Evolutionary conservation across 2,797 vertebrate species (phyloP), one percentile per base, ranked within the genome.

Genomic region (Eleutherodactylus coqui): DNA sequence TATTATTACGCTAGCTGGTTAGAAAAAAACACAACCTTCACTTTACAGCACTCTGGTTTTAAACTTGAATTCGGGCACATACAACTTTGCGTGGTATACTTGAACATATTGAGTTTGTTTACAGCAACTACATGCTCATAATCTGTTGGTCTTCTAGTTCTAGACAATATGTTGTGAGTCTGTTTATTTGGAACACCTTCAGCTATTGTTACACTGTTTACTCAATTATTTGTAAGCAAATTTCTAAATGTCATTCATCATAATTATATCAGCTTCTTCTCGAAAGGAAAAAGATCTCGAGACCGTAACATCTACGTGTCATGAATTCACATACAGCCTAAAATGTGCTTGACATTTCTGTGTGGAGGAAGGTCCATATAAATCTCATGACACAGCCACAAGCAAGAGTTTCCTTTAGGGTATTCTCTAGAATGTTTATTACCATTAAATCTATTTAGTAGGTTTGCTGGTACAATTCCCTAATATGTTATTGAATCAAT

Each of bases 91-190:
- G 24, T 62, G n/a, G 43, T 43, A 67, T 49, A 32, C 69, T 0
- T 80, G 79, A 80, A 36, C 79, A 80, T 80, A 80, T 67, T 80
- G 79, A 10, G 43, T 80, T 67, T 80, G n/a, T 80, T 80, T 81
- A 62, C 29, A 13, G 27, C 14, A 10, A 41, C 14, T 19, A 45
- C 17, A 38, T 69, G 27, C 47, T 36, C 11, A n/a, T 69, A 45
- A 60, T 38, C 36, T 80, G 58, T 80, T 80, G 75, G 16, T 76
- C 53, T 64, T 47, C 0, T 5, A 49, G 72, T n/a, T 29, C 3
- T 41, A 79, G 43, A 79, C 67, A 47, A 81, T 45, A 81, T 81
- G 79, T 81, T 81, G 14, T 64, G 41, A 32, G 8, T 79, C 27
- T 47, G 58, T 32, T 45, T 64, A 64, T 21, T 75, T 62, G 14